Evolutionary conservation across 2,797 vertebrate genomes (phyloP).

Genomic region (Brachyrhaphis roseni): DNA sequence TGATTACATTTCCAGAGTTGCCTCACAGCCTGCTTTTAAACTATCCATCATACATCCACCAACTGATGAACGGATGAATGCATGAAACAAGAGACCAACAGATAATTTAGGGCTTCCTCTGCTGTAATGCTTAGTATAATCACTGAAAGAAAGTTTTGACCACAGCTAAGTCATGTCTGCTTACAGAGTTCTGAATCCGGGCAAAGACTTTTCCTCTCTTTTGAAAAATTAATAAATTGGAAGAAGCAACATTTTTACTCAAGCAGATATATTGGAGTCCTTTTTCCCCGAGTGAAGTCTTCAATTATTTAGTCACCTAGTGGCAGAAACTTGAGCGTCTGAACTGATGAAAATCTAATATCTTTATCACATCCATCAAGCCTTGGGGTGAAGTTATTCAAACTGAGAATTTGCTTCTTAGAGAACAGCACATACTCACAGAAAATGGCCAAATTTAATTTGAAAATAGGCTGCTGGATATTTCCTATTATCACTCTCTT

Average conservation of each 20-base stretch:
- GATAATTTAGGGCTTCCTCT: background rate
- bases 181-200: constrained; percentile 19
- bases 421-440: constrained; percentile 47
- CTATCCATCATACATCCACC: no score
- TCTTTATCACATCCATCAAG: constrained; percentile 75
- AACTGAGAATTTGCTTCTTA: constrained; percentile 54
- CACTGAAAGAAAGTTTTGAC: background rate
- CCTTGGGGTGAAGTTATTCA: constrained; percentile 63
- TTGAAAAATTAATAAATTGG: constrained; percentile 60
- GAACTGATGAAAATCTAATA: constrained; percentile 79
- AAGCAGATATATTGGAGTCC: constrained; percentile 61
- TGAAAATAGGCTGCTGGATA: constrained; percentile 73
- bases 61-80: background rate
- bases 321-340: constrained; percentile 65
- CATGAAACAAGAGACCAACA: background rate
- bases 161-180: constrained; percentile 3
- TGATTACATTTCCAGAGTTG: background rate
- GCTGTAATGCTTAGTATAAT: background rate
- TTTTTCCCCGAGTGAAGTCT: constrained; percentile 55
- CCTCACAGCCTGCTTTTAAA: background rate
- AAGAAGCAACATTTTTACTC: constrained; percentile 56
- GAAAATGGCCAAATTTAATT: constrained; percentile 69
- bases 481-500: constrained; percentile 71
- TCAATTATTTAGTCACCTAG: constrained; percentile 74
- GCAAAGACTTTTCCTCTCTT: constrained; percentile 38